Conservation (phyloP, 2,888 invertebrate genomes). For the Laothoe populi region DNA sequence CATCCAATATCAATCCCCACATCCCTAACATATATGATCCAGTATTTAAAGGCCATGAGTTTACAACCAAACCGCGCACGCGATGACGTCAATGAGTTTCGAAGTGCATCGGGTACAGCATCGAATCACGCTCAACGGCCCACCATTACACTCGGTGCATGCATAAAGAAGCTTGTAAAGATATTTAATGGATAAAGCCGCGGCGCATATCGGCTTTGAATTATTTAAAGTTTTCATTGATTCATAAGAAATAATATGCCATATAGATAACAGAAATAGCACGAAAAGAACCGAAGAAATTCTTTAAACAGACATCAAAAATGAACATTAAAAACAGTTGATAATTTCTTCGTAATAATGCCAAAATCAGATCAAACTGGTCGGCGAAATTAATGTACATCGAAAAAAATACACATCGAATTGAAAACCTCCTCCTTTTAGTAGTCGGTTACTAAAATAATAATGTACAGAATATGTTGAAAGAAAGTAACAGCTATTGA, state of each 20-base stretch:
- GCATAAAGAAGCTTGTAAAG: constrained; percentile 41
- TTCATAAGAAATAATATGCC: neutral
- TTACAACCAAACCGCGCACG: constrained; percentile 32
- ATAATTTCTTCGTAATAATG: too few species aligned
- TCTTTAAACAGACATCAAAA: too few species aligned
- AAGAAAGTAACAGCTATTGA: neutral
- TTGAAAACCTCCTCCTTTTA: too few species aligned
- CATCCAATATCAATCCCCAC: neutral
- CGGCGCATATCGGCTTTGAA: neutral
- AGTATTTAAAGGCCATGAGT: constrained; percentile 45
- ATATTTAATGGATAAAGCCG: neutral
- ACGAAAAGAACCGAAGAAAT: too few species aligned
- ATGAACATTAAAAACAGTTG: too few species aligned
- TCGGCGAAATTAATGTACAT: too few species aligned
- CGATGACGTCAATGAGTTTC: constrained; percentile 43
- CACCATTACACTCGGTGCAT: constrained; percentile 34
- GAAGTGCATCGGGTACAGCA: constrained; percentile 39
- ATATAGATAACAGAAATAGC: neutral
- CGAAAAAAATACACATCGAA: too few species aligned
- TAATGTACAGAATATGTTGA: too few species aligned
- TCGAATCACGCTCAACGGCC: constrained; percentile 35
- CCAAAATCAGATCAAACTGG: too few species aligned
- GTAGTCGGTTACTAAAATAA: too few species aligned
- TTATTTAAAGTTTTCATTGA: neutral
- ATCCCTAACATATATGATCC: constrained; percentile 25